Conservation (phyloP, 1,140 invertebrate species). For the Halictus rubicundus region DNA sequence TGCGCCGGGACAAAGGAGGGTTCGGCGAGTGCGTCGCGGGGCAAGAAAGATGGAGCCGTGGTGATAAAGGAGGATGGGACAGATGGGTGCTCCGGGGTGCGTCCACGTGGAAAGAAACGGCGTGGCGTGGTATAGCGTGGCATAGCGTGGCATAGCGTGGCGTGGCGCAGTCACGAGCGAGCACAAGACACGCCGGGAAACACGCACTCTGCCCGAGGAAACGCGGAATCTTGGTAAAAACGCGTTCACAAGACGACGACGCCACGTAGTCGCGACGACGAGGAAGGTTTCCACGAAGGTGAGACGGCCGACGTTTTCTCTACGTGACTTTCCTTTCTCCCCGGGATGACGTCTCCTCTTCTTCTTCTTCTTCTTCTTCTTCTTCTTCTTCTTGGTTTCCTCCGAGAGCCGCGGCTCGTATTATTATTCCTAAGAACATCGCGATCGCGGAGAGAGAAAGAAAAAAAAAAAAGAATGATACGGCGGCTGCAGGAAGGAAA, state of each 20-base stretch:
- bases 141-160: too few relatives aligned
- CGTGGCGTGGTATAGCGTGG: neutral
- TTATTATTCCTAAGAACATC: conserved; percentile 45
- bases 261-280: conserved; percentile 41
- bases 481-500: neutral
- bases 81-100: neutral
- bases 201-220: too few relatives aligned
- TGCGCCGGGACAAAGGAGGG: conserved; percentile 10
- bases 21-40: neutral
- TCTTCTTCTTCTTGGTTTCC: neutral
- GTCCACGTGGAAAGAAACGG: conserved; percentile 23
- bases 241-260: conserved; percentile 36
- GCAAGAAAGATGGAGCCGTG: neutral
- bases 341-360: neutral
- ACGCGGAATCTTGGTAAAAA: conserved; percentile 1
- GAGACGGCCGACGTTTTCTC: conserved; percentile 14
- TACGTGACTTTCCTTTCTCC: conserved; percentile 26
- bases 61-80: neutral
- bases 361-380: neutral
- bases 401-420: neutral
- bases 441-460: conserved; percentile 10
- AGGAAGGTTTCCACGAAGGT: conserved; percentile 34
- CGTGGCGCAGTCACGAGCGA: too few relatives aligned
- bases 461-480: neutral
- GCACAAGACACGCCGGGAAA: too few relatives aligned